Evolutionary conservation across 1,140 invertebrate genomes (phyloP).

Genomic region (Drosophila erecta): DNA sequence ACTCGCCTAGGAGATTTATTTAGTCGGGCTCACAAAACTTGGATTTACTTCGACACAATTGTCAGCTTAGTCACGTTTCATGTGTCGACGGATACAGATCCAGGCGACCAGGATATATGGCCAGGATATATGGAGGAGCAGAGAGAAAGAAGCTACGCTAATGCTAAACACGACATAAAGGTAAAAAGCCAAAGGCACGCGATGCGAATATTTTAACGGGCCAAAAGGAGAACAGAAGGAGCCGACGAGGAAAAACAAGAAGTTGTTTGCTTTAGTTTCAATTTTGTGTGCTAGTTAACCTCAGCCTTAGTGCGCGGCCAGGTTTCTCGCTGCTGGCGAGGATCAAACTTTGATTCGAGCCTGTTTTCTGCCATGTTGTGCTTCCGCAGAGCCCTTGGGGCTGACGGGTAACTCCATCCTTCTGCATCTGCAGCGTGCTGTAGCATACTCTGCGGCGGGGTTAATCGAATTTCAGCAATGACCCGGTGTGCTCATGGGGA

Average conservation of each 20-base stretch:
- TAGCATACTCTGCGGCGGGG: conserved; percentile 30
- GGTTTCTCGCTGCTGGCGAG: conserved; percentile 51
- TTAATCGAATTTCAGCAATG: conserved; percentile 64
- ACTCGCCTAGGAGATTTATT: conserved; percentile 69
- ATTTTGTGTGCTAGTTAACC: conserved; percentile 30
- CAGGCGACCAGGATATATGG: conserved; percentile 2
- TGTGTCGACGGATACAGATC: conserved; percentile 51
- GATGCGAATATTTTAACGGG: conserved; percentile 77
- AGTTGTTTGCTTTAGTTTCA: conserved; percentile 54
- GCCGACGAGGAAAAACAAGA: conserved; percentile 28
- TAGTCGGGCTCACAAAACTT: conserved; percentile 78
- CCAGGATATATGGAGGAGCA: not conserved
- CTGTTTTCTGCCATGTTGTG: conserved; percentile 48
- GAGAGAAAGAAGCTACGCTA: conserved; percentile 32
- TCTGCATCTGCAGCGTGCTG: not conserved
- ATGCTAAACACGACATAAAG: conserved; percentile 82
- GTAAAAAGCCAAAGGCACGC: conserved; percentile 80
- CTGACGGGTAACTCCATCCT: not conserved
- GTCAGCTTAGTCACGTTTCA: conserved; percentile 82
- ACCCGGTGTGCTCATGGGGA: conserved; percentile 42
- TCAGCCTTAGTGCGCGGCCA: not conserved
- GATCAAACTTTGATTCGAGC: conserved; percentile 63
- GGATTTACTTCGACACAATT: conserved; percentile 82
- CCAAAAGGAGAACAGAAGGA: conserved; percentile 4
- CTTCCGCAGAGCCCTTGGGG: not conserved